A percentile compares a stretch with the other conserved stretches of the same genome.
phyloP scores from a whole-genome alignment of 1,140 invertebrate genomes.

The Drosophila biarmipes region DNA sequence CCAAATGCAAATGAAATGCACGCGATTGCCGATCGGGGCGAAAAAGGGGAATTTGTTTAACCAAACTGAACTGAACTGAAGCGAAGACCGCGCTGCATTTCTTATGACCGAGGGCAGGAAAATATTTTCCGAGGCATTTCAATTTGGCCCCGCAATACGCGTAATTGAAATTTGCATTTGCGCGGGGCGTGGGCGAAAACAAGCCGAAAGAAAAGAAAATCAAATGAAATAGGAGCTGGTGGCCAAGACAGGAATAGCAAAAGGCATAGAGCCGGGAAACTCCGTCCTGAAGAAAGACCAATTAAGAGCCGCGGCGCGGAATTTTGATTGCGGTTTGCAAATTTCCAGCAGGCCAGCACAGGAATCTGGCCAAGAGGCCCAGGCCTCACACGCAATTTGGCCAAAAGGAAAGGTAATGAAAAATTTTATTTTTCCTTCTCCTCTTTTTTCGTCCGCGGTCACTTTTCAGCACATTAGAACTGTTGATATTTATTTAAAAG shows the following conservation, averaged over 20 bases:
- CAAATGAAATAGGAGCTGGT: conserved; percentile 24
- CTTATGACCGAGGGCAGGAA: conserved; percentile 64
- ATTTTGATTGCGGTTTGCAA: conserved; percentile 74
- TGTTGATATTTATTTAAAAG: conserved; percentile 43
- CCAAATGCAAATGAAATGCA: conserved; percentile 78
- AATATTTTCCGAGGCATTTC: conserved; percentile 78
- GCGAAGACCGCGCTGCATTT: conserved; percentile 56
- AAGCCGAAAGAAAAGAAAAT: conserved; percentile 37
- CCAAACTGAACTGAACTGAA: conserved; percentile 14
- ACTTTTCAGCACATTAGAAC: conserved; percentile 41
- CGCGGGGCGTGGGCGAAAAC: conserved; percentile 40
- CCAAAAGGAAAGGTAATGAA: conserved; percentile 33
- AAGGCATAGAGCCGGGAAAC: conserved; percentile 17
- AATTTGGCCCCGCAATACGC: conserved; percentile 72
- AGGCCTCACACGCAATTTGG: conserved; percentile 1
- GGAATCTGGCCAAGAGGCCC: conserved; percentile 13
- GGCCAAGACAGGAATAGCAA: conserved; percentile 47
- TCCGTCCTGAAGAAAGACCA: conserved; percentile 59
- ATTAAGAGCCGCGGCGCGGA: conserved; percentile 68
- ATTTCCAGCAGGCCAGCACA: conserved; percentile 18
- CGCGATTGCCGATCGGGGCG: conserved; percentile 69
- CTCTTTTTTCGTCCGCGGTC: conserved; percentile 1
- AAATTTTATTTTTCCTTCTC: not conserved
- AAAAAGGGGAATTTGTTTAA: conserved; percentile 12
- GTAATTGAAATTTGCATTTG: conserved; percentile 82